phyloP scores from a whole-genome alignment of 2,888 invertebrate genomes.

The Frankliniella fusca region DNA sequence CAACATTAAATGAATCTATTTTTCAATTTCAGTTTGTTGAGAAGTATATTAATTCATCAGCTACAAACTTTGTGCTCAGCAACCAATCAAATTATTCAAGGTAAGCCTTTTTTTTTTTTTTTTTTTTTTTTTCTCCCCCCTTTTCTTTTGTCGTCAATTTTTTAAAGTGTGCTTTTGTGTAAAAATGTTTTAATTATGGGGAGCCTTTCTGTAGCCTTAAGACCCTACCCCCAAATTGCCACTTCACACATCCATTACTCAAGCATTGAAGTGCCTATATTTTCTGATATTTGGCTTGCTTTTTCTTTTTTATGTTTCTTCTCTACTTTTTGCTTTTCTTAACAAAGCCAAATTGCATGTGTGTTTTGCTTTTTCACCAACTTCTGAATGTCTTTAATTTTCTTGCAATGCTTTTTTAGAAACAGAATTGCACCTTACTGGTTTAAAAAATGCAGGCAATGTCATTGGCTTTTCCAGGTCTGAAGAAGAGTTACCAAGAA shows the following conservation, averaged over 20 bases:
- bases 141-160: too few relatives aligned
- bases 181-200: too few relatives aligned
- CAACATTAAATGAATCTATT: background rate
- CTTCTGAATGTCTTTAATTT: background rate
- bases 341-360: background rate
- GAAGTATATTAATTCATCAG: background rate
- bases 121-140: too few relatives aligned
- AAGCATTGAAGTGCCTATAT: background rate
- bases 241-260: too few relatives aligned
- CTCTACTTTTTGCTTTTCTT: background rate
- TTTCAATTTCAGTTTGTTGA: background rate
- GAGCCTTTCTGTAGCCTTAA: too few relatives aligned
- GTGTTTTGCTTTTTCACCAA: background rate
- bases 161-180: background rate
- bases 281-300: background rate
- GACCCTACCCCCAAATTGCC: too few relatives aligned
- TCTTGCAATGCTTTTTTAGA: background rate
- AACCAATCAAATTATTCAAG: slow-evolving; percentile 16
- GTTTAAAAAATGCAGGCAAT: background rate
- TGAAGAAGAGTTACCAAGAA: background rate
- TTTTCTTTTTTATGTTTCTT: background rate
- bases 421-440: background rate
- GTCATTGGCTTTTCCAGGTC: slow-evolving; percentile 10
- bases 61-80: background rate
- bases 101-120: background rate